phyloP scores from a whole-genome alignment of 2,797 vertebrate genomes.

The Aplochiton taeniatus region DNA sequence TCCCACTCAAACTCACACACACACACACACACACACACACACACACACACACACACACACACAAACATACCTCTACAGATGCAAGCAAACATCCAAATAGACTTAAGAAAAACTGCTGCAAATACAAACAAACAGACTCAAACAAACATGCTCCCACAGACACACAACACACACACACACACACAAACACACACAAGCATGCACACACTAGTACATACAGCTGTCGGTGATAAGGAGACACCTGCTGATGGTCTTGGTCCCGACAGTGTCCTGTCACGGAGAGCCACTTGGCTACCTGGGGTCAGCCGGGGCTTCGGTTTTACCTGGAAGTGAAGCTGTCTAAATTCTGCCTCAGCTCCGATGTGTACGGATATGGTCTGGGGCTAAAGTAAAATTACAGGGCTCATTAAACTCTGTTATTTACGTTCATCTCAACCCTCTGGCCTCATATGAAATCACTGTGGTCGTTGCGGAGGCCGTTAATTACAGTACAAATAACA shows the following conservation, averaged over 20 bases:
- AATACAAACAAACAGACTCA: neutral
- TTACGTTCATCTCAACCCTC: conserved; percentile 56
- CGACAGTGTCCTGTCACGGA: too few species aligned
- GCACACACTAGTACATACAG: neutral
- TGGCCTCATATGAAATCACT: conserved; percentile 52
- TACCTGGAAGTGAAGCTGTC: conserved; percentile 43
- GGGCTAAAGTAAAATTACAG: conserved; percentile 58
- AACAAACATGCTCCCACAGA: neutral
- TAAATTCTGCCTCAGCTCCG: conserved; percentile 39
- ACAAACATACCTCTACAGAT: neutral
- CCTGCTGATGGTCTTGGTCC: neutral
- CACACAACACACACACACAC: neutral
- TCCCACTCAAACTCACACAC: neutral
- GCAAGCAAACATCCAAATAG: neutral
- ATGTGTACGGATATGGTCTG: conserved; percentile 46
- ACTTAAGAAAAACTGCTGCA: too few species aligned
- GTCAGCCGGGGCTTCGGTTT: conserved; percentile 5
- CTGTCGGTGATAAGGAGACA: conserved; percentile 4
- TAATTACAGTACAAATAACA: conserved; percentile 69
- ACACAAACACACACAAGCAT: neutral
- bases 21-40: neutral
- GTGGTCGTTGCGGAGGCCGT: conserved; percentile 41
- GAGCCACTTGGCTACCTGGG: neutral
- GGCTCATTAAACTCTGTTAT: conserved; percentile 72
- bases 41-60: neutral